Conservation (phyloP, 1,140 invertebrate genomes). For the Limonius californicus region DNA sequence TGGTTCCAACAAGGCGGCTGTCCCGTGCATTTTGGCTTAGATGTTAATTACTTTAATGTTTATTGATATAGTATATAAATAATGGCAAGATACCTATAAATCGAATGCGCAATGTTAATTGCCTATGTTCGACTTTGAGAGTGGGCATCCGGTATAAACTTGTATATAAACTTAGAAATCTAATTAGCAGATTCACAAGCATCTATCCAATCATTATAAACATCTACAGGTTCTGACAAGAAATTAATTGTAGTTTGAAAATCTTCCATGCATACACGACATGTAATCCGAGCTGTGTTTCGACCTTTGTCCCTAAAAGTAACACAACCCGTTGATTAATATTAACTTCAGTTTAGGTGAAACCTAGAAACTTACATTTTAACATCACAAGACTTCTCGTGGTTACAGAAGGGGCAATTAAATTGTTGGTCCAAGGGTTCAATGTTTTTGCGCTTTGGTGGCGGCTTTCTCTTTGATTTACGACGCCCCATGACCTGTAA, state of each 20-base stretch:
- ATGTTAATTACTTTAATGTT: no score
- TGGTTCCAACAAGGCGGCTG: no score
- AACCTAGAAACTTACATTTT: conserved; percentile 89
- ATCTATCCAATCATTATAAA: conserved; percentile 99
- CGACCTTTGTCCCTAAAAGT: conserved; percentile 88
- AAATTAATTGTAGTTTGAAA: conserved; percentile 97
- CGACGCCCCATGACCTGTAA: conserved; percentile 98
- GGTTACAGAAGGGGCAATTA: conserved; percentile 99
- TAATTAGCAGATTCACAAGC: conserved; percentile 92
- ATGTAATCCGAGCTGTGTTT: conserved; percentile 90
- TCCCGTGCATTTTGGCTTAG: no score
- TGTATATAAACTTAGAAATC: no score
- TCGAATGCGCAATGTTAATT: no score
- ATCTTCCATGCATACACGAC: conserved; percentile 93
- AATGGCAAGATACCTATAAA: no score
- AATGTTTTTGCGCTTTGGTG: conserved; percentile 90
- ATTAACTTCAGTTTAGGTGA: background rate
- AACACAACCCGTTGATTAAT: background rate
- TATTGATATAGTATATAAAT: no score
- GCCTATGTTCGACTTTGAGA: no score
- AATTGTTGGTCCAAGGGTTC: conserved; percentile 93
- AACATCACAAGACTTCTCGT: conserved; percentile 98
- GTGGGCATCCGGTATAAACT: no score
- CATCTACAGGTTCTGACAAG: conserved; percentile 95
- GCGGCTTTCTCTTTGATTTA: conserved; percentile 96